Evolutionary conservation across 2,113 vertebrate species (phyloP).

Genomic region (Passer montanus): DNA sequence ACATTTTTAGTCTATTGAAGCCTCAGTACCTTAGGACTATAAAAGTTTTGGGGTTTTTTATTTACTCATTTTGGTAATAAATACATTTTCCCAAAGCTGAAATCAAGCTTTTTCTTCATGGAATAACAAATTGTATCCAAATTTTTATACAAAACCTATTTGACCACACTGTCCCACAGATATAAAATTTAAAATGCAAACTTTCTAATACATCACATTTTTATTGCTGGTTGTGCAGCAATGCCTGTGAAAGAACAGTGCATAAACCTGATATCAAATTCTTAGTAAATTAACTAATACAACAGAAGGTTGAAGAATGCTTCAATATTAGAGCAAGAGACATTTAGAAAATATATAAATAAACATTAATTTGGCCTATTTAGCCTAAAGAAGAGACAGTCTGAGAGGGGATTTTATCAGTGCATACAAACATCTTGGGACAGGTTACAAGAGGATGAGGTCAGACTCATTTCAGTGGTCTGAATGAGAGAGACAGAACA

Average conservation of each 20-base stretch:
- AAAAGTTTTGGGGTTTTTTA: not conserved
- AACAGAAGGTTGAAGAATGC: not conserved
- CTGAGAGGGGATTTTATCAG: not conserved
- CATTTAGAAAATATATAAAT: not conserved
- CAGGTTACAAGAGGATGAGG: not conserved
- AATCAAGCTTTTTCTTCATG: slow-evolving; percentile 17
- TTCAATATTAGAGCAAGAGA: not conserved
- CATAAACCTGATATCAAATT: not conserved
- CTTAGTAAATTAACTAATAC: not conserved
- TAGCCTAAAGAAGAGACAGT: not conserved
- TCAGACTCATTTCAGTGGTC: not conserved
- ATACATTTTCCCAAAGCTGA: slow-evolving; percentile 5
- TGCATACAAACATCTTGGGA: not conserved
- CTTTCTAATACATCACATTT: not conserved
- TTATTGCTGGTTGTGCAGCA: not conserved
- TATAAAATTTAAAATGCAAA: not conserved
- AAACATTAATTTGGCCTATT: not conserved
- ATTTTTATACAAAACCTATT: not conserved
- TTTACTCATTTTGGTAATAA: slow-evolving; percentile 21
- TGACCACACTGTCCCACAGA: not conserved
- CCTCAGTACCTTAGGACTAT: not conserved
- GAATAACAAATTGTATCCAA: not conserved
- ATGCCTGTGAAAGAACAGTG: not conserved
- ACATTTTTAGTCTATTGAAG: not conserved
- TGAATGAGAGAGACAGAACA: not conserved